Percentiles rank a stretch among this genome's conserved stretches.
Evolutionary conservation across 2,113 vertebrate genomes (phyloP).

Genomic region (Baryphthengus martii): DNA sequence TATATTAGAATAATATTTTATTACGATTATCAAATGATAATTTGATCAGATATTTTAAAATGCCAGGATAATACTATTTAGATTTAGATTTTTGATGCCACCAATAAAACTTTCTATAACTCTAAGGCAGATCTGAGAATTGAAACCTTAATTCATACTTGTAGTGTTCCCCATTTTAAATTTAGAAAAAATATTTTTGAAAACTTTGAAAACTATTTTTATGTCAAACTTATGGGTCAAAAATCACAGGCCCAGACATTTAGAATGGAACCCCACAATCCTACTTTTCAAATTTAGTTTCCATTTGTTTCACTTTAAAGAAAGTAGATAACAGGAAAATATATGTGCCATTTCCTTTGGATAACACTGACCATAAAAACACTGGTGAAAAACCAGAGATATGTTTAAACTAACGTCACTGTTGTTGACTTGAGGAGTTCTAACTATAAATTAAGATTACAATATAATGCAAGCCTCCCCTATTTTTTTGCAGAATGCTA

Average conservation of each 20-base stretch:
- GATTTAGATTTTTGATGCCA: background rate
- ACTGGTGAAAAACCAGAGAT: background rate
- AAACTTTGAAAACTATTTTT: background rate
- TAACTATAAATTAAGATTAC: background rate
- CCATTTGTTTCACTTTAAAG: background rate
- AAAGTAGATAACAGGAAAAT: background rate
- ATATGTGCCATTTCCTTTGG: background rate
- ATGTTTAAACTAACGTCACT: background rate
- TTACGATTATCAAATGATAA: background rate
- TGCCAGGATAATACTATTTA: background rate
- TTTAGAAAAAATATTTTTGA: background rate
- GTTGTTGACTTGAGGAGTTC: background rate
- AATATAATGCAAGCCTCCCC: background rate
- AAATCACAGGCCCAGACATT: background rate
- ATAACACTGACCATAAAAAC: background rate
- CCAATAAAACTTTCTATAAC: background rate
- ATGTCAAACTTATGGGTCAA: background rate
- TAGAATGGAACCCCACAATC: background rate
- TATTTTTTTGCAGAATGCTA: background rate
- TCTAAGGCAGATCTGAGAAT: background rate
- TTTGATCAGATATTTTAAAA: background rate
- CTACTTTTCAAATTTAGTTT: background rate
- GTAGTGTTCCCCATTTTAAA: background rate
- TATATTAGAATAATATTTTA: background rate
- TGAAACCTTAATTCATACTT: background rate